phyloP scores from a whole-genome alignment of 92 coral and sea anemone genomes.

The Phenganax marumi region DNA sequence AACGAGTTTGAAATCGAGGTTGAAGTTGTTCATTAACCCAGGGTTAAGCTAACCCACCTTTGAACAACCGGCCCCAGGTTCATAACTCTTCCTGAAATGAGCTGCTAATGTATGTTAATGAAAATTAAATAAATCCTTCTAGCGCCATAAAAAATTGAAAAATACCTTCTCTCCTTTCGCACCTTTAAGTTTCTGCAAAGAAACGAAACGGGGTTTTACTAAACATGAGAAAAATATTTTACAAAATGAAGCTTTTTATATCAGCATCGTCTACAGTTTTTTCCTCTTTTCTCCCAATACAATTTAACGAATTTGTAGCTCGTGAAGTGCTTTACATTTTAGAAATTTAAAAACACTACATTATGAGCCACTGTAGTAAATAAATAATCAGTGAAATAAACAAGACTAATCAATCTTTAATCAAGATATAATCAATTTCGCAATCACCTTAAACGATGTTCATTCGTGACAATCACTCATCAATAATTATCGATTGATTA shows the following conservation, averaged over 20 bases:
- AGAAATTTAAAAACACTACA: too few species aligned
- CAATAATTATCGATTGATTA: not conserved
- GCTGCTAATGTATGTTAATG: not conserved
- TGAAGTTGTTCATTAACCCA: too few species aligned
- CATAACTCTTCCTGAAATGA: not conserved
- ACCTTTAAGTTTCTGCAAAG: not conserved
- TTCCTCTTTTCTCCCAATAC: too few species aligned
- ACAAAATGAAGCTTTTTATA: not conserved
- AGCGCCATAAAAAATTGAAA: not conserved
- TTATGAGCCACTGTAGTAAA: too few species aligned
- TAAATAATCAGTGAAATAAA: too few species aligned
- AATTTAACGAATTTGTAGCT: too few species aligned
- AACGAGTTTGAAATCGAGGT: too few species aligned
- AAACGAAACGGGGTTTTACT: not conserved
- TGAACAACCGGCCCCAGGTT: not conserved
- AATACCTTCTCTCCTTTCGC: conserved; percentile 3
- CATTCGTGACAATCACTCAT: conserved; percentile 38
- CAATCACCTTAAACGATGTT: conserved; percentile 30
- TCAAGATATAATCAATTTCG: conserved; percentile 3
- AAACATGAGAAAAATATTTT: not conserved
- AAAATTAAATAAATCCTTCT: not conserved
- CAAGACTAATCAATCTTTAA: not conserved
- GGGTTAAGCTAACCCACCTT: too few species aligned
- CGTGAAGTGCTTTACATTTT: too few species aligned
- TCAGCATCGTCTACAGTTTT: not conserved